These are phyloP conservation scores for Dipodomys spectabilis DNA, from an alignment of 2,113 vertebrate species.

Conservation along the genomic window DNA sequence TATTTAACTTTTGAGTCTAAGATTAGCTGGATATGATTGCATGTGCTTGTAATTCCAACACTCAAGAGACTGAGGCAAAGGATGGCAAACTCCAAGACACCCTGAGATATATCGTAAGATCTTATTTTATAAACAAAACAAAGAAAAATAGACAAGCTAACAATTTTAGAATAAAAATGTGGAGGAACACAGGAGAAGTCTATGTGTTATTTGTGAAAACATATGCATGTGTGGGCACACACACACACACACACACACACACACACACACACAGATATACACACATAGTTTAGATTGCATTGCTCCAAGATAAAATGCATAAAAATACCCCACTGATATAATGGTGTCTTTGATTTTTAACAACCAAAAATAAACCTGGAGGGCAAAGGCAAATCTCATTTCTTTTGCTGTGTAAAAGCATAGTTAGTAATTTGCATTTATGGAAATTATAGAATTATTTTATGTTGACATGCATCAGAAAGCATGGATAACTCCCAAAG, in stretches of 20 bases:
- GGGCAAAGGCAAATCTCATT: neutral
- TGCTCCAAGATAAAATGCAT: neutral
- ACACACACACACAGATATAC: neutral
- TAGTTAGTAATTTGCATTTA: neutral
- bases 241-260: neutral
- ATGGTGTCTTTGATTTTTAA: neutral
- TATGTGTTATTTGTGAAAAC: too few relatives aligned
- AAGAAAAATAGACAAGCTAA: neutral
- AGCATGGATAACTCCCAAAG: neutral
- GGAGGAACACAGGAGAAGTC: too few relatives aligned
- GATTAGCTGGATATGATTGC: neutral
- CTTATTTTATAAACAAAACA: too few relatives aligned
- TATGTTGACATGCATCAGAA: neutral
- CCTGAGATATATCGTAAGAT: too few relatives aligned
- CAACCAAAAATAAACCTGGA: neutral
- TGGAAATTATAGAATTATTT: neutral
- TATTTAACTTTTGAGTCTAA: constrained; percentile 26
- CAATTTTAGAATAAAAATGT: neutral
- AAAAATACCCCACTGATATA: neutral
- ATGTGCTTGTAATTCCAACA: too few relatives aligned
- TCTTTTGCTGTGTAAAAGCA: neutral
- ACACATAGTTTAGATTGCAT: neutral
- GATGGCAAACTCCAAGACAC: too few relatives aligned
- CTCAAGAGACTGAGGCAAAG: too few relatives aligned
- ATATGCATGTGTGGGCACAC: neutral